These are phyloP conservation scores for Neodiprion lecontei DNA, from an alignment of 1,140 invertebrate species.

Conservation along the genomic window DNA sequence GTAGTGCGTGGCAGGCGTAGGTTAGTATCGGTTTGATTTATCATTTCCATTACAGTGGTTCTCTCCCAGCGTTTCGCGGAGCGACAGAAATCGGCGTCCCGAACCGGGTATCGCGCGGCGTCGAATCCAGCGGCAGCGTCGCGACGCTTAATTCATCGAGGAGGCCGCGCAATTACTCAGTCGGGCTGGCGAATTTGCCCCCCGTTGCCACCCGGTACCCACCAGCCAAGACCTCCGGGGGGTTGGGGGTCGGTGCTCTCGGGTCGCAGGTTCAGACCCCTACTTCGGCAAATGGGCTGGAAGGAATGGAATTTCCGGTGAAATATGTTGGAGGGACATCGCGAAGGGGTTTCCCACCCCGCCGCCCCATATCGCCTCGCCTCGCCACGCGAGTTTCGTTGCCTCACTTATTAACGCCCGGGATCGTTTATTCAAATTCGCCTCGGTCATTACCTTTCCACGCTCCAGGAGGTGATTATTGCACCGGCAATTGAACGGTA, in stretches of 20 bases:
- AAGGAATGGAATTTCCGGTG: slow-evolving; percentile 7
- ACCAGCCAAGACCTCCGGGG: not conserved
- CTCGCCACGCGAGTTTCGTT: not conserved
- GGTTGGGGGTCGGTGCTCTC: not conserved
- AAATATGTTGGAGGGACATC: slow-evolving; percentile 1
- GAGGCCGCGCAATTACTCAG: slow-evolving; percentile 4
- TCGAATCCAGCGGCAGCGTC: not conserved
- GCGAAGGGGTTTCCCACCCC: not conserved
- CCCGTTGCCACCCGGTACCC: not conserved
- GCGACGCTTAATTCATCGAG: slow-evolving; percentile 1
- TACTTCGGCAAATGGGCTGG: not conserved
- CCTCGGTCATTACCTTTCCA: not conserved
- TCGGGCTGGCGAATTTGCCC: not conserved
- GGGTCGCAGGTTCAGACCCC: slow-evolving; percentile 1
- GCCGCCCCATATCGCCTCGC: not conserved
- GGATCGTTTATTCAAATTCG: slow-evolving; percentile 5
- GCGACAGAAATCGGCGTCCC: not conserved
- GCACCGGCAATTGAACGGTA: not conserved
- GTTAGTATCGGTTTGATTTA: too few relatives aligned
- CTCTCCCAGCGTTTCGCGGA: not conserved
- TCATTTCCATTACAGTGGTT: not conserved
- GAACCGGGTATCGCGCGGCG: not conserved
- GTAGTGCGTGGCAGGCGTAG: too few relatives aligned
- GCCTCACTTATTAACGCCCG: not conserved
- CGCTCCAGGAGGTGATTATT: not conserved